A percentile compares a stretch with the other conserved stretches of the same genome.
These are phyloP conservation scores for Stramonita haemastoma DNA, from an alignment of 2,888 invertebrate genomes.

Conservation along the genomic window DNA sequence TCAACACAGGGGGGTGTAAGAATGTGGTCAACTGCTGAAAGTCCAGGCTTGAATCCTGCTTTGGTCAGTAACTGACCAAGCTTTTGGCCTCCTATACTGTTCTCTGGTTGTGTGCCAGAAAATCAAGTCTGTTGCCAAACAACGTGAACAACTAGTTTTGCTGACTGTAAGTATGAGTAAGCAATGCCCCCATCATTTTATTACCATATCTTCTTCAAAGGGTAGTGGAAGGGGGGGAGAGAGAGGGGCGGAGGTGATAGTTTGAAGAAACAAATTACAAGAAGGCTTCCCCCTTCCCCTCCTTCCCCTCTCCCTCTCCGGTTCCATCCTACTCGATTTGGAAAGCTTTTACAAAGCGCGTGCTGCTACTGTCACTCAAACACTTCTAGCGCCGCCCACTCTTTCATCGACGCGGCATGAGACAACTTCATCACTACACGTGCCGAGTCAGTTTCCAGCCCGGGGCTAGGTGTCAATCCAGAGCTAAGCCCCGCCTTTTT, in stretches of 20 bases:
- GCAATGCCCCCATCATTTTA: neutral
- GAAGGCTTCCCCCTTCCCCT: neutral
- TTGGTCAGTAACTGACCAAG: too few species aligned
- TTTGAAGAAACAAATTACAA: too few species aligned
- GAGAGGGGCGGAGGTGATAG: too few species aligned
- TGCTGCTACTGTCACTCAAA: neutral
- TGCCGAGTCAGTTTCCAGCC: neutral
- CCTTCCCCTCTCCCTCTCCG: too few species aligned
- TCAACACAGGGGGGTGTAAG: too few species aligned
- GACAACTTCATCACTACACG: constrained; percentile 15
- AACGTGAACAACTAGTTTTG: neutral
- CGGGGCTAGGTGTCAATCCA: neutral
- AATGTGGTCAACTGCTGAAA: too few species aligned
- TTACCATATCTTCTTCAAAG: neutral
- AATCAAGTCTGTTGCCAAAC: too few species aligned
- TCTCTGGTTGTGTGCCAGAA: too few species aligned
- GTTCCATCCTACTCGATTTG: neutral
- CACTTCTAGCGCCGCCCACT: neutral
- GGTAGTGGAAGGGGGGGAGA: too few species aligned
- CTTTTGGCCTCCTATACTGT: too few species aligned
- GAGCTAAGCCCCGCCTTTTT: neutral
- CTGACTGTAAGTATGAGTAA: neutral
- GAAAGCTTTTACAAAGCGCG: neutral
- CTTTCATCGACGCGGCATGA: constrained; percentile 16
- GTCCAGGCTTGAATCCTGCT: too few species aligned